Percentiles rank a stretch among this genome's conserved stretches.
phyloP scores from a whole-genome alignment of 1,140 invertebrate genomes.

The Drosophila insularis region DNA sequence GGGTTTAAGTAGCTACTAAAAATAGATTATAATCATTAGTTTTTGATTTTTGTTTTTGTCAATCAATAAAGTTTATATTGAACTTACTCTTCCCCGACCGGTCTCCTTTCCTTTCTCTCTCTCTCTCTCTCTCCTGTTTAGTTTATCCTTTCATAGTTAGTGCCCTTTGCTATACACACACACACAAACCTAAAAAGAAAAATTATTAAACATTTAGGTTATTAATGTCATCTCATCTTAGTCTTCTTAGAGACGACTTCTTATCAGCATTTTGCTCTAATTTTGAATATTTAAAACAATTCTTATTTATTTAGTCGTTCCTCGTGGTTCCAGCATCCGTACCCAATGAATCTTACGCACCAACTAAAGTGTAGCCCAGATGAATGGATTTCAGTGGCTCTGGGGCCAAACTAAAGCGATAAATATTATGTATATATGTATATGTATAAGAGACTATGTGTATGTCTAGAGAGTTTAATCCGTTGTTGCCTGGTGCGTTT shows the following conservation, averaged over 20 bases:
- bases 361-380: constrained; percentile 48
- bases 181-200: background rate
- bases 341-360: constrained; percentile 71
- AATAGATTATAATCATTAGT: background rate
- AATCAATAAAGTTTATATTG: background rate
- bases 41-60: too few species aligned
- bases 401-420: constrained; percentile 43
- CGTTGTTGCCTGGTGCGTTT: constrained; percentile 71
- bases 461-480: constrained; percentile 43
- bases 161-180: background rate
- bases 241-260: background rate
- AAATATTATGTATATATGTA: constrained; percentile 31
- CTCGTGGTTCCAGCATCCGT: constrained; percentile 44
- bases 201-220: background rate
- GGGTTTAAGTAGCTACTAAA: constrained; percentile 14
- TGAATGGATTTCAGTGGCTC: constrained; percentile 56
- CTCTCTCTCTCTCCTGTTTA: background rate
- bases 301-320: constrained; percentile 37
- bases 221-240: background rate
- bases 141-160: constrained; percentile 23
- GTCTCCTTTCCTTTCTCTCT: background rate
- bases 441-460: background rate
- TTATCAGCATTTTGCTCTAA: constrained; percentile 40
- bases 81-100: background rate
- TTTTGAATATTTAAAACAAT: constrained; percentile 25